Evolutionary conservation across 2,797 vertebrate species (phyloP).

Genomic region (Argya squamiceps): DNA sequence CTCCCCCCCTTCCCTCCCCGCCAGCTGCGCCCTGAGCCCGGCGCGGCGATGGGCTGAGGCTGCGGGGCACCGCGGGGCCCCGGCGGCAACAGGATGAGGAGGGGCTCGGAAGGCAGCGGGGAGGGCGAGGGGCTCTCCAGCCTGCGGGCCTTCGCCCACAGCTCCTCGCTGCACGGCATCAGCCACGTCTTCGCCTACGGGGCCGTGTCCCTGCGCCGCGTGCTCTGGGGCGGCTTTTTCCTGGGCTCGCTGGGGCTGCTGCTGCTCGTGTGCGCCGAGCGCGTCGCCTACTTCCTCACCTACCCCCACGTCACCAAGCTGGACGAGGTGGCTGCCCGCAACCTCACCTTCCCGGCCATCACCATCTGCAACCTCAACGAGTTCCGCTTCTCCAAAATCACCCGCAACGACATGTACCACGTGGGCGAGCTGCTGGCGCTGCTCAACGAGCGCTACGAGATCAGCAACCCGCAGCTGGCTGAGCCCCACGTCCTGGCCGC

Average conservation of each 20-base stretch:
- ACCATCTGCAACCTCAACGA: slow-evolving; percentile 92
- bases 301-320: slow-evolving; percentile 97
- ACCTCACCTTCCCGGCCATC: slow-evolving; percentile 88
- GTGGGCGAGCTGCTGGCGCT: slow-evolving; percentile 87
- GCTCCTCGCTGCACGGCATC: slow-evolving; percentile 89
- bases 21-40: background rate
- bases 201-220: slow-evolving; percentile 85
- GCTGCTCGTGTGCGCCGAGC: slow-evolving; percentile 86
- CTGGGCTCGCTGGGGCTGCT: slow-evolving; percentile 84
- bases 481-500: slow-evolving; percentile 84
- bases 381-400: slow-evolving; percentile 89
- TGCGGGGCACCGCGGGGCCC: slow-evolving; percentile 21
- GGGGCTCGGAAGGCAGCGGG: slow-evolving; percentile 63
- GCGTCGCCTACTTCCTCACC: slow-evolving; percentile 87
- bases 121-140: slow-evolving; percentile 76
- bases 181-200: slow-evolving; percentile 89
- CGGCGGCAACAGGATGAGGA: slow-evolving; percentile 16
- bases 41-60: slow-evolving; percentile 72
- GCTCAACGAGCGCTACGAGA: slow-evolving; percentile 86
- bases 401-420: slow-evolving; percentile 88
- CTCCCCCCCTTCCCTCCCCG: background rate
- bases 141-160: slow-evolving; percentile 87
- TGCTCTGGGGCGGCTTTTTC: slow-evolving; percentile 87
- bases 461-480: slow-evolving; percentile 84
- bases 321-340: slow-evolving; percentile 90